phyloP scores from a whole-genome alignment of 2,888 invertebrate genomes.

The Phortica okadai region DNA sequence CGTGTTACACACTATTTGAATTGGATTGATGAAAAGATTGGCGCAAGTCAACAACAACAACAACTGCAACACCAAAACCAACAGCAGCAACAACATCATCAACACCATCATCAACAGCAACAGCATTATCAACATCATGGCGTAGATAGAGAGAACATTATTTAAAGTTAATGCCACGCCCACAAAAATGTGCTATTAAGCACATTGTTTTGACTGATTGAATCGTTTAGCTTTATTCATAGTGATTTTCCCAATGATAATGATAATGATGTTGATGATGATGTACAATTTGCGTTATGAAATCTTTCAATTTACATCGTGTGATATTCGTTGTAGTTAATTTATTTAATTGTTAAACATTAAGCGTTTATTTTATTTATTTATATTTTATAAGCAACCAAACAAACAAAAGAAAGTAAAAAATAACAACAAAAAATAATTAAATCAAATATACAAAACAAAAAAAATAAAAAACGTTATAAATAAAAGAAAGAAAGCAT shows the following conservation, averaged over 20 bases:
- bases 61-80: background rate
- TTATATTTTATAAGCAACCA: constrained; percentile 54
- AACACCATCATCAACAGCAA: constrained; percentile 30
- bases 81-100: constrained; percentile 28
- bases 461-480: constrained; percentile 25
- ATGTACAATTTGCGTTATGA: constrained; percentile 48
- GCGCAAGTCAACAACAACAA: constrained; percentile 44
- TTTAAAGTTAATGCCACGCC: constrained; percentile 33
- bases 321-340: constrained; percentile 38
- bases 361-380: constrained; percentile 67
- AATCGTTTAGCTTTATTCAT: constrained; percentile 52
- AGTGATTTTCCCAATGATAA: constrained; percentile 57
- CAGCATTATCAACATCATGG: constrained; percentile 20
- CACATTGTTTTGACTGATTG: constrained; percentile 53
- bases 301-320: constrained; percentile 43
- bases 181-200: background rate
- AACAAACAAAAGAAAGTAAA: constrained; percentile 10
- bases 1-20: constrained; percentile 72
- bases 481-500: constrained; percentile 55
- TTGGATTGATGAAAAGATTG: constrained; percentile 74
- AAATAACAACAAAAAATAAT: background rate
- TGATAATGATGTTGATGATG: constrained; percentile 63
- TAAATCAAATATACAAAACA: background rate
- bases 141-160: constrained; percentile 56
- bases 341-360: constrained; percentile 53